Base-by-base conservation (phyloP, 2,888 invertebrate genomes). In the Helobdella robusta region DNA sequence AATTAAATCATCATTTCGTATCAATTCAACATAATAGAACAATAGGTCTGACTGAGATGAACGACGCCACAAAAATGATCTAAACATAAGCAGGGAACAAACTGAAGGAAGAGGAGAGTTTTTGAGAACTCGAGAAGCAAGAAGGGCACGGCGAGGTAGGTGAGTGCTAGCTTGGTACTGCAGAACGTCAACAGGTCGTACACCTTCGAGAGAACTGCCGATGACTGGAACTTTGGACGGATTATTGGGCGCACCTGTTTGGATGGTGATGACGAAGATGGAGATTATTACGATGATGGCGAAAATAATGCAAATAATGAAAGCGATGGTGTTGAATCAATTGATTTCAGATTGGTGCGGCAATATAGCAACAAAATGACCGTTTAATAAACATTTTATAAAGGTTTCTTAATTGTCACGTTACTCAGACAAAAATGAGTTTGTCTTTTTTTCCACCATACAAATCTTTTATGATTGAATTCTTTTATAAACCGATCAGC, bases 131-230 rank as follows among this genome's bases (percentile, higher is more conserved):
- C 89, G 74, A 95, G 84, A 69, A 94, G 82, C 68, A 94, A 86
- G 81, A 97, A 97, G 71, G 91, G 89, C 79, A 91, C 90, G 54
- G 91, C 89, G 64, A 89, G 83, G 78, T 95, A 95, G 36, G 89
- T 87, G 84, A 95, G 86, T 68, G 87, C 85, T 59, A 92, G 78
- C 72, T 92, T 85, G 25, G 92, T 92, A 46, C 86, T 84, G 34
- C 88, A 75, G 77, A 90, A 89, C 48, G 94, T 89, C 67, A 89
- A 73, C 64, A 85, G 81, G 79, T 95, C 91, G 79, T 97, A 97
- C 70, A 88, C 30, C 35, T 68, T 64, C 58, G 70, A 69, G 44
- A 67, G 60, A 40, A 40, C 50, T 6, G 66, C 56, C n/a, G 72
- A 72, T 34, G 63, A 67, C 69, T 80, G 77, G 82, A 94, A 92